Evolutionary conservation across 2,888 invertebrate genomes (phyloP).

Genomic region (Ornithoptera alexandrae): DNA sequence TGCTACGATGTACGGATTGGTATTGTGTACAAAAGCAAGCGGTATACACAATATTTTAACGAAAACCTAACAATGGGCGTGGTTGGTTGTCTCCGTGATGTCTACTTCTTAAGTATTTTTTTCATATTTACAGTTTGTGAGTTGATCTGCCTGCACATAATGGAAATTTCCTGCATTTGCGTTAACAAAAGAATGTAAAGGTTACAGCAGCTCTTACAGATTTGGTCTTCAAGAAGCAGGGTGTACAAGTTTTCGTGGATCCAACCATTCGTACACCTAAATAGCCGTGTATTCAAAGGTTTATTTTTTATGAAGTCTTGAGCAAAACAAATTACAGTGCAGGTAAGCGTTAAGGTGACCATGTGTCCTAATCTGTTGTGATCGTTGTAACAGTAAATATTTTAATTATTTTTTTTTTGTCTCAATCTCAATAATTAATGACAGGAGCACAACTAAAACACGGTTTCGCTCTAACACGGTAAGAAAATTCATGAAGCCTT

Average conservation of each 20-base stretch:
- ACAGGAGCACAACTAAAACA: too few species aligned
- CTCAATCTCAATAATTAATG: too few species aligned
- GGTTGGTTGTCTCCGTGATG: neutral
- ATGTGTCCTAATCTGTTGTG: neutral
- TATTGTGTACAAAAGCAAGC: neutral
- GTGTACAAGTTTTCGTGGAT: constrained; percentile 15
- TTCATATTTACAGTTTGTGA: constrained; percentile 15
- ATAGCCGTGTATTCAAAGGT: constrained; percentile 1
- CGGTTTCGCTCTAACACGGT: too few species aligned
- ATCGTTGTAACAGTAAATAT: neutral
- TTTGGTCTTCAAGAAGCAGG: constrained; percentile 8
- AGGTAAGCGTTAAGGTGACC: constrained; percentile 15
- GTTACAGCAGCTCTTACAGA: constrained; percentile 4
- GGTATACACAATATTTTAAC: neutral
- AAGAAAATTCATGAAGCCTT: too few species aligned
- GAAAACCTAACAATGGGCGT: constrained; percentile 6
- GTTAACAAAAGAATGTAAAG: constrained; percentile 17
- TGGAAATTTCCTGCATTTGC: constrained; percentile 10
- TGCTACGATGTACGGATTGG: neutral
- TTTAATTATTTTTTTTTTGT: too few species aligned
- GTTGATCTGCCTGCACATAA: constrained; percentile 20
- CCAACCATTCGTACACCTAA: constrained; percentile 14
- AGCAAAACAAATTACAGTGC: neutral
- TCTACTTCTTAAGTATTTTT: constrained; percentile 15
- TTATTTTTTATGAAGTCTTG: neutral